A percentile compares a stretch with the other conserved stretches of the same genome.
phyloP scores from a whole-genome alignment of 1,140 invertebrate genomes.

The Drosophila nigromelanica region DNA sequence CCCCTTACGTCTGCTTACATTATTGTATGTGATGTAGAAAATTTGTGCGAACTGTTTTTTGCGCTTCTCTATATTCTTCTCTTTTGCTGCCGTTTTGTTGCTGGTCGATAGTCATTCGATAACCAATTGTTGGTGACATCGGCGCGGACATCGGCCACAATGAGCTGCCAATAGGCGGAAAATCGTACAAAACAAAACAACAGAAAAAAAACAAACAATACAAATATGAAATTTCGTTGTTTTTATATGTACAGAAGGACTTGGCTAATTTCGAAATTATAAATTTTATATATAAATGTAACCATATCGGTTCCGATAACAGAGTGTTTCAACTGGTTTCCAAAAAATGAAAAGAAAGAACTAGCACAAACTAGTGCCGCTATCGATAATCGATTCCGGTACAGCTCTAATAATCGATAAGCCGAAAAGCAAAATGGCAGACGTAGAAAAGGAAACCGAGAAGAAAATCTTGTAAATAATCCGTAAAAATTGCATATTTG shows the following conservation, averaged over 20 bases:
- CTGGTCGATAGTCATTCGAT: conserved; percentile 22
- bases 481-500: conserved; percentile 68
- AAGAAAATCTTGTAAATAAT: conserved; percentile 79
- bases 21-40: conserved; percentile 34
- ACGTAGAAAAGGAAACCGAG: conserved; percentile 54
- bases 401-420: conserved; percentile 56
- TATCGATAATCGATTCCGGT: conserved; percentile 52
- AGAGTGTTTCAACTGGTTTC: conserved; percentile 2
- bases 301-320: conserved; percentile 10
- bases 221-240: background rate
- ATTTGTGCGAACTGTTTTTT: conserved; percentile 46
- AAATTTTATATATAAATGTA: background rate
- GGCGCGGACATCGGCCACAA: background rate
- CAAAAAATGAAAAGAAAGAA: conserved; percentile 7
- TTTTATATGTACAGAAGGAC: background rate
- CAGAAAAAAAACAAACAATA: background rate
- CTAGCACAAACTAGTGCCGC: conserved; percentile 12
- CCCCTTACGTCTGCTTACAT: conserved; percentile 24
- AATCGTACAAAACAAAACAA: background rate
- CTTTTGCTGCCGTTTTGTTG: conserved; percentile 27
- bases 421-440: conserved; percentile 55
- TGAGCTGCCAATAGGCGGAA: background rate
- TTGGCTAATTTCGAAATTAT: conserved; percentile 9
- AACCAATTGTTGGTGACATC: conserved; percentile 16
- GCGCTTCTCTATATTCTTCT: conserved; percentile 33